phyloP scores from a whole-genome alignment of 1,140 invertebrate genomes.

The Conopomorpha cramerella region DNA sequence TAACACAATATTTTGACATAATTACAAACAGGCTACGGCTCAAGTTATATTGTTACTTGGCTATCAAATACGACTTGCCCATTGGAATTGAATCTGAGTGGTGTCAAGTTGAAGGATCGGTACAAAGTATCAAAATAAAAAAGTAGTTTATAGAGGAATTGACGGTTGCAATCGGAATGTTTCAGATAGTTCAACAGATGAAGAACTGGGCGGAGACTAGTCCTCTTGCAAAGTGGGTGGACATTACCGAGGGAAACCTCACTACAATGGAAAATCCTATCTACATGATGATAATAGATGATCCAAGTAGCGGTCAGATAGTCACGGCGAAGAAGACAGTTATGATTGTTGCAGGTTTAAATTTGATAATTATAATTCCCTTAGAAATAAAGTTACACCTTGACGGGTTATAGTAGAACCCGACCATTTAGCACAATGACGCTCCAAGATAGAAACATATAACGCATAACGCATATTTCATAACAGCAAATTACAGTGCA shows the following conservation, averaged over 20 bases:
- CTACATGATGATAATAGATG: conserved; percentile 46
- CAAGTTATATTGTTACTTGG: too few relatives aligned
- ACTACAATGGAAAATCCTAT: conserved; percentile 48
- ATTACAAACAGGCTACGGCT: background rate
- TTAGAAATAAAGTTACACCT: too few relatives aligned
- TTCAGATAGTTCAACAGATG: conserved; percentile 29
- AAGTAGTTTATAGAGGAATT: background rate
- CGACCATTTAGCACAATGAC: too few relatives aligned
- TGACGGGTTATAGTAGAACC: too few relatives aligned
- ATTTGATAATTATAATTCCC: background rate
- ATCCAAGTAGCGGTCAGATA: conserved; percentile 40
- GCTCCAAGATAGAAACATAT: too few relatives aligned
- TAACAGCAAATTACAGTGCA: too few relatives aligned
- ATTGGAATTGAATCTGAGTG: too few relatives aligned
- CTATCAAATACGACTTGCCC: too few relatives aligned
- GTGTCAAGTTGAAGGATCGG: too few relatives aligned
- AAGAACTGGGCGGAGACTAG: conserved; percentile 39
- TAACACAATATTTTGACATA: background rate
- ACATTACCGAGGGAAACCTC: conserved; percentile 36
- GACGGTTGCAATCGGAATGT: background rate
- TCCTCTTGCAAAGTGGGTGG: conserved; percentile 35
- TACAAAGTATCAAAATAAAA: too few relatives aligned
- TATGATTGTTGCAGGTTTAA: conserved; percentile 36
- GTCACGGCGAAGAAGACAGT: conserved; percentile 40
- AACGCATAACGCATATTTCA: too few relatives aligned